A percentile compares a stretch with the other conserved stretches of the same genome.
These are phyloP conservation scores for Dysmachus trigonus DNA, from an alignment of 2,888 invertebrate species.

Conservation along the genomic window DNA sequence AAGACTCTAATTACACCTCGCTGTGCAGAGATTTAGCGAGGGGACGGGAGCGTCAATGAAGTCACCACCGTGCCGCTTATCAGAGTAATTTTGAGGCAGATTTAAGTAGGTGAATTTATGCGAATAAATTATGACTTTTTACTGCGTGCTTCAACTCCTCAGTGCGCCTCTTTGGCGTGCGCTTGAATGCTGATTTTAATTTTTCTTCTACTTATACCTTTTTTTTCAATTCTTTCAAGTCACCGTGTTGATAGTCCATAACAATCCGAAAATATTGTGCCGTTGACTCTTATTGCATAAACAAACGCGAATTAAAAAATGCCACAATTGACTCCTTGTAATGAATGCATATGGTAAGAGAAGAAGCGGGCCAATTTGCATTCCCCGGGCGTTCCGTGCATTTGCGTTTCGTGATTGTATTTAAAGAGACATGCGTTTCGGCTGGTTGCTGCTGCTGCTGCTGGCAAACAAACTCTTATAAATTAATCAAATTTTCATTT, in stretches of 20 bases:
- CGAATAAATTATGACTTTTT: slow-evolving; percentile 17
- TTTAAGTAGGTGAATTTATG: slow-evolving; percentile 26
- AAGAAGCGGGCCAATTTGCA: slow-evolving; percentile 1
- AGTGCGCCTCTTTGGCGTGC: background rate
- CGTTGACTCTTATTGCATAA: slow-evolving; percentile 17
- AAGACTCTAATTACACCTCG: background rate
- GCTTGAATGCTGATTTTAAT: background rate
- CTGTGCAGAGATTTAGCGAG: background rate
- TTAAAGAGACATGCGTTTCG: slow-evolving; percentile 1
- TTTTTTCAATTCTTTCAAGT: background rate
- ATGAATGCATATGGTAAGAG: background rate
- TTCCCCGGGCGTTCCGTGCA: background rate
- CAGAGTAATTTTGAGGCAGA: background rate
- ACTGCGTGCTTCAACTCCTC: background rate
- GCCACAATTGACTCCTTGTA: background rate
- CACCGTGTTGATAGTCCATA: background rate
- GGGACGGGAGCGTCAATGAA: background rate
- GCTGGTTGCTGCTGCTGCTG: background rate
- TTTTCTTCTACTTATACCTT: background rate
- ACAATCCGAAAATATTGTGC: slow-evolving; percentile 6
- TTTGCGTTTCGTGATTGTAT: slow-evolving; percentile 20
- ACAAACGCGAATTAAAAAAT: slow-evolving; percentile 12
- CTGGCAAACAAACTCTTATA: slow-evolving; percentile 12
- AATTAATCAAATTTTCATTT: slow-evolving; percentile 36
- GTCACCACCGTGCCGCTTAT: background rate